phyloP scores from a whole-genome alignment of 1,140 invertebrate species.

The Aphelinus certus region DNA sequence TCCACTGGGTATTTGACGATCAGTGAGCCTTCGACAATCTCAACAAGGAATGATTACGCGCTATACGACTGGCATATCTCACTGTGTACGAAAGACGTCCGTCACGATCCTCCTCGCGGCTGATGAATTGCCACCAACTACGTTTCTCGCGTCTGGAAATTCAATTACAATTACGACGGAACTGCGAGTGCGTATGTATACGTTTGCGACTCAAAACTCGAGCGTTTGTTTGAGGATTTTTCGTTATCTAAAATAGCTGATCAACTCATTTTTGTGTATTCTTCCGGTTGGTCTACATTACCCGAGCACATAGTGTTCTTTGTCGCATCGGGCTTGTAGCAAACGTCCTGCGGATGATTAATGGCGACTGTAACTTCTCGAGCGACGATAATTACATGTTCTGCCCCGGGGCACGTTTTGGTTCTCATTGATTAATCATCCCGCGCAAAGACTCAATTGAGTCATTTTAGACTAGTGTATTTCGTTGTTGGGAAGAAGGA shows the following conservation, averaged over 20 bases:
- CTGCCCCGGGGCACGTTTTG: background rate
- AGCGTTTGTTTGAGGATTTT: too few relatives aligned
- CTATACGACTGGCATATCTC: background rate
- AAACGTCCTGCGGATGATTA: background rate
- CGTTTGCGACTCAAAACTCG: background rate
- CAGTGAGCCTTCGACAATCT: constrained; percentile 3
- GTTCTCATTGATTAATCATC: constrained; percentile 7
- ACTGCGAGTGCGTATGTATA: background rate
- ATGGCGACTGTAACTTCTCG: constrained; percentile 21
- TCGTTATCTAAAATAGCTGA: too few relatives aligned
- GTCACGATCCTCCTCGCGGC: constrained; percentile 16
- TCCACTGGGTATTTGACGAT: too few relatives aligned
- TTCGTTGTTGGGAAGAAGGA: too few relatives aligned
- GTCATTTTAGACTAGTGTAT: background rate
- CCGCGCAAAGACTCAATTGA: background rate
- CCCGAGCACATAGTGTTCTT: too few relatives aligned
- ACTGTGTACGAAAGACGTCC: constrained; percentile 24
- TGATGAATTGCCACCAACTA: constrained; percentile 9
- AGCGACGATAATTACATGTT: constrained; percentile 7
- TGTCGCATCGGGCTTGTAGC: background rate
- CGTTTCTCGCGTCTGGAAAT: constrained; percentile 25
- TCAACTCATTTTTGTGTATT: too few relatives aligned
- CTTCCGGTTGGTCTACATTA: too few relatives aligned
- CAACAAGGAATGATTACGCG: constrained; percentile 33
- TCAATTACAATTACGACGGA: constrained; percentile 26